Base-by-base conservation (phyloP, 2,797 vertebrate genomes). In the Chlorospingus semifuscus region DNA sequence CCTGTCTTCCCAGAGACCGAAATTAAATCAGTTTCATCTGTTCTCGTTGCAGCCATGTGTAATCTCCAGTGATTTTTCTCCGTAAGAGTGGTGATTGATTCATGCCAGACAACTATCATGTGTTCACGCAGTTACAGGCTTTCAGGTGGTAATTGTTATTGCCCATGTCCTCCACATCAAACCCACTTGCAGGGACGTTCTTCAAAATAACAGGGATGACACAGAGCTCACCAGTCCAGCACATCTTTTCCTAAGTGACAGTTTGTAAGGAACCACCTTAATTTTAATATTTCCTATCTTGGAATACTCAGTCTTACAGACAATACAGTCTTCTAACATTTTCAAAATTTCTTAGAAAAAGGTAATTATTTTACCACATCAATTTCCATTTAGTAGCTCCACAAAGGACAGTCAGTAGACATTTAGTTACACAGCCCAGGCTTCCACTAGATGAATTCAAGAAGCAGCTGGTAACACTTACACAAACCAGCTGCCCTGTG, bases 401-500 rank as follows among this genome's bases (percentile, higher is more conserved):
- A 53, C 55, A 70, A 80, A 83, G 27, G 68, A 53, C 39, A 66
- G 11, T 50, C 23, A 57, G 14, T 16, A 61, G 60, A 61, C 6
- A 22, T 18, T 68, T 41, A 57, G 46, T 37, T 37, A 57, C 64
- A 27, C 29, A 65, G 63, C 34, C 14, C 41, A 71, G 72, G 12
- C 21, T 83, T 72, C 41, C 21, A 61, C 27, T 19, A 53, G 27
- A 11, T n/a, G 30, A 49, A 64, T 65, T 79, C 22, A 50, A 49
- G 50, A 76, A 80, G 47, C 36, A 83, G 12, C 30, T 61, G 50
- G 50, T 72, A 69, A 30, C 27, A 27, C 20, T 42, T 20, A 10
- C 0, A 27, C 32, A 69, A 21, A 44, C 5, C 60, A 55, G 21
- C 21, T 11, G 2, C 42, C 19, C 1, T 1, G 52, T 8, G 23